Evolutionary conservation across 2,113 vertebrate genomes (phyloP).

Genomic region (Maccullochella peelii): DNA sequence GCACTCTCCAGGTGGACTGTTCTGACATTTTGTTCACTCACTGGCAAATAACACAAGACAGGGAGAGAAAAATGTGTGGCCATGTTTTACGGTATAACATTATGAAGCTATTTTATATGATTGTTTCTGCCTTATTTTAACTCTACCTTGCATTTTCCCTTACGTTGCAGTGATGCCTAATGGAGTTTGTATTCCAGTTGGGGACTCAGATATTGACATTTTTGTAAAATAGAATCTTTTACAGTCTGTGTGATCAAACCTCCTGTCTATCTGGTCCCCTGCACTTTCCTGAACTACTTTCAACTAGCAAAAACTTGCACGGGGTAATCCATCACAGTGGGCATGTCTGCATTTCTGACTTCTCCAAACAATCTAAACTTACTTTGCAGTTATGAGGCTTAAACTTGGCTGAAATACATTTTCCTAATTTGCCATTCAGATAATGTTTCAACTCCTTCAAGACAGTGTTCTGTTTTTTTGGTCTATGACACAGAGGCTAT

Average conservation of each 20-base stretch:
- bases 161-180: neutral
- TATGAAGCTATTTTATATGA: constrained; percentile 26
- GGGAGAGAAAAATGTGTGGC: neutral
- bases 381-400: neutral
- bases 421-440: neutral
- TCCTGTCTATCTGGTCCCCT: neutral
- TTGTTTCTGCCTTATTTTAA: constrained; percentile 17
- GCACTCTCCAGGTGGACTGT: constrained; percentile 48
- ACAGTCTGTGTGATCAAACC: neutral
- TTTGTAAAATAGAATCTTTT: neutral
- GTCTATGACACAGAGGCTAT: neutral
- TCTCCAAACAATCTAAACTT: neutral
- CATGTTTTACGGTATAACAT: neutral
- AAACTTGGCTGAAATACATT: neutral
- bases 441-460: neutral
- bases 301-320: neutral
- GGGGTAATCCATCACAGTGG: constrained; percentile 9
- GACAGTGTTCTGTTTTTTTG: neutral
- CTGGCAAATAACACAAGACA: constrained; percentile 45
- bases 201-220: neutral
- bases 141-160: neutral
- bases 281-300: constrained; percentile 17
- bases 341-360: neutral
- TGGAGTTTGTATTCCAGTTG: neutral
- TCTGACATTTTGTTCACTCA: constrained; percentile 66